These are phyloP conservation scores for Drosophila ironensis DNA, from an alignment of 1,140 invertebrate genomes.

Conservation along the genomic window DNA sequence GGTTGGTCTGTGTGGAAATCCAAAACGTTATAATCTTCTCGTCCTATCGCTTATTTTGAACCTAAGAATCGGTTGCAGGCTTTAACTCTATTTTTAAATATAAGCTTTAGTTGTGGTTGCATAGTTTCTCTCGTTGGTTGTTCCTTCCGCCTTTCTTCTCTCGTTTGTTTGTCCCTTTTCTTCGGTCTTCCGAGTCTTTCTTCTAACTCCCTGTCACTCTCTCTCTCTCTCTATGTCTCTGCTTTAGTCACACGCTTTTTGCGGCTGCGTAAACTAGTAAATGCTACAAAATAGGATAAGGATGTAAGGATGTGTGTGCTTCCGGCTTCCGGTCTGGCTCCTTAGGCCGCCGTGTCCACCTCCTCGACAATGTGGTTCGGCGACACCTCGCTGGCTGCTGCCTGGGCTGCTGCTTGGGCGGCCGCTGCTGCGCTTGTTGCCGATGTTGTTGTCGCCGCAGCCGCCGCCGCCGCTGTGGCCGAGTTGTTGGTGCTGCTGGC, in stretches of 20 bases:
- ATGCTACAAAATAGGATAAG: slow-evolving; percentile 51
- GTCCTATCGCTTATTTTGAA: no score
- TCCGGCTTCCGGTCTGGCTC: no score
- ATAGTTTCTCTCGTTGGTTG: no score
- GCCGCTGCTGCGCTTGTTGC: slow-evolving; percentile 3
- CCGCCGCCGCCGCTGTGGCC: neutral
- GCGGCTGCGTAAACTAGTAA: slow-evolving; percentile 56
- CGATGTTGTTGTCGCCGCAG: slow-evolving; percentile 8
- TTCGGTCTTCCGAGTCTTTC: no score
- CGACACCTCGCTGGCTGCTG: slow-evolving; percentile 69
- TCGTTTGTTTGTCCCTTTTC: no score
- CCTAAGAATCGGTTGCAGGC: no score
- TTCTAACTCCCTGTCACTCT: no score
- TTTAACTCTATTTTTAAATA: no score
- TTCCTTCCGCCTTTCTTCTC: no score
- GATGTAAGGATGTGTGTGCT: neutral
- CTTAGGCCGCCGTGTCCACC: slow-evolving; percentile 79
- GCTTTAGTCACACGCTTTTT: slow-evolving; percentile 15
- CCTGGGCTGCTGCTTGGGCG: slow-evolving; percentile 27
- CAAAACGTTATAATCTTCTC: no score
- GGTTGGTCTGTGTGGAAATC: no score
- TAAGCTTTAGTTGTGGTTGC: no score
- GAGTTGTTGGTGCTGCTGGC: neutral
- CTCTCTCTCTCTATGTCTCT: neutral
- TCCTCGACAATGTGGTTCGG: slow-evolving; percentile 81